Percentiles rank a stretch among this genome's conserved stretches.
These are phyloP conservation scores for Catharus minimus DNA, from an alignment of 2,113 vertebrate genomes.

Conservation along the genomic window DNA sequence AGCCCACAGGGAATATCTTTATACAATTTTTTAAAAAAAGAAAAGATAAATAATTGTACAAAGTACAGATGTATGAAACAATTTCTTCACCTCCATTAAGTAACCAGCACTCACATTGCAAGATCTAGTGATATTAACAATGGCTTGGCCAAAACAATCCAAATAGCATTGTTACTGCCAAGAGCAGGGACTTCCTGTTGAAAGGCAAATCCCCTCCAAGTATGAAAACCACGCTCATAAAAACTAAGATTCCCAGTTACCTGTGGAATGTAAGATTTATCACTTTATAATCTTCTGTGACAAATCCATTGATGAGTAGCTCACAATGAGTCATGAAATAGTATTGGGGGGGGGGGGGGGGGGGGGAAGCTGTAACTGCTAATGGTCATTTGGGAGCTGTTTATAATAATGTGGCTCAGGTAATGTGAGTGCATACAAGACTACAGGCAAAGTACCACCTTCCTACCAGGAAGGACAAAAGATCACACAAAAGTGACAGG, in stretches of 20 bases:
- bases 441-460: neutral
- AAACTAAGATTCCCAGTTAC: neutral
- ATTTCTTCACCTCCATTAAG: neutral
- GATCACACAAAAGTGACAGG: neutral
- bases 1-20: neutral
- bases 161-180: neutral
- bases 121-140: neutral
- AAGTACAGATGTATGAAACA: neutral
- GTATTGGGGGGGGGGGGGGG: fast-evolving
- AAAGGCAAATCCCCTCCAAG: neutral
- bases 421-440: neutral
- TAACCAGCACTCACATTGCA: neutral
- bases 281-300: neutral
- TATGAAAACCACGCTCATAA: neutral
- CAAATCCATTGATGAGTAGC: neutral
- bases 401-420: neutral
- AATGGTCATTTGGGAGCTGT: neutral
- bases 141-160: neutral
- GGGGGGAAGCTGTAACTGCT: neutral
- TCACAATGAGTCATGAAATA: neutral
- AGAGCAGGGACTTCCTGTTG: neutral
- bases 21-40: neutral
- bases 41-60: neutral
- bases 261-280: neutral
- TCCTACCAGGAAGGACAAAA: neutral